Base-by-base conservation (phyloP, 2,113 vertebrate genomes). In the Pycnonotus jocosus region DNA sequence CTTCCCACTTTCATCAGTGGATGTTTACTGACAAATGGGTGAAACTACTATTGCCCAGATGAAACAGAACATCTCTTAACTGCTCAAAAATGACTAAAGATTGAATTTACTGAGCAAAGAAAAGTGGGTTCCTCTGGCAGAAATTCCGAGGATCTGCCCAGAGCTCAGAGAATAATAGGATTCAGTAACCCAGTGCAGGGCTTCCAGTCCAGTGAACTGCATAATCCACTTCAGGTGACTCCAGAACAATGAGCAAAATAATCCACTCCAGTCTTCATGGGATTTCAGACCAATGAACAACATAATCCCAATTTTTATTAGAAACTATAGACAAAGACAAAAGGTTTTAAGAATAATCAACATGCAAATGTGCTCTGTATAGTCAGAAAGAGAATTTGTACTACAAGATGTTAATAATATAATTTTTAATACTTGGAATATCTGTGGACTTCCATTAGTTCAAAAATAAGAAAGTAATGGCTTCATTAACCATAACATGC, bases 141-240 rank as follows among this genome's bases (percentile, higher is more conserved):
- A 66, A 77, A 91, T 90, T 79, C 27, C 35, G 62, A 19, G 42
- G 23, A 23, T 61, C 31, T 86, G 18, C 44, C 60, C 45, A 48
- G 37, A 64, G 23, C 56, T 80, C 45, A 74, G 71, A 53, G 47
- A 51, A 33, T 81, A 95, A 87, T 16, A 91, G 47, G 30, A 82
- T 89, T 97, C 88, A 88, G 73, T 8, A 93, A 68, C 27, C 11
- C 66, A 86, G 1, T 48, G n/a, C 23, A 53, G 40, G 38, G 30
- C 51, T 95, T 95, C 80, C 73, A 95, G 70, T 74, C 91, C 74
- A 94, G 54, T 0, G 6, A 94, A 88, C 82, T 74, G 82, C 50
- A 77, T 77, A 89, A 97, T 92, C 95, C 80, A 92, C 87, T 97
- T 84, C 88, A 81, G 42, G 62, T 82, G 40, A 80, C 57, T 90